Base-by-base conservation (phyloP, 2,113 vertebrate genomes). In the Cynopterus brachyotis region DNA sequence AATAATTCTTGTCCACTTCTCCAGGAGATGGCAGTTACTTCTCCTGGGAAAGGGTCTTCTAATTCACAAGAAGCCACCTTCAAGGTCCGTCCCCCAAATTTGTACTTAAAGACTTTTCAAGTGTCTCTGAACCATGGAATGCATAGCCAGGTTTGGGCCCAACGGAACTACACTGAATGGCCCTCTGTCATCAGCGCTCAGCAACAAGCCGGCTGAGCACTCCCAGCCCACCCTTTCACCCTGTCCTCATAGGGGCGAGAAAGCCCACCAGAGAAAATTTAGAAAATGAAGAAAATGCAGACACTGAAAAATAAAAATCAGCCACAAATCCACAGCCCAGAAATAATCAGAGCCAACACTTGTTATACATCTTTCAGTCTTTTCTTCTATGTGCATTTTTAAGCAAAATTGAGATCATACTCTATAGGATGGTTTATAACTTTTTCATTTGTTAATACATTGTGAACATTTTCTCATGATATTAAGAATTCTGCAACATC, bases 11-110 rank as follows among this genome's bases (percentile, higher is more conserved):
- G n/a, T n/a, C 50, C 50, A 4, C 50, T 50, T 50, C 30, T 47
- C 93, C 93, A 93, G 86, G 57, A 95, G 96, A 20, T 79, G 86
- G 95, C 82, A 91, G 89, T 57, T 45, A 32, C 55, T 83, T 59
- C 64, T 55, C 17, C 66, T 22, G 45, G 55, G 20, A 10, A 95
- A 87, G 28, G 4, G 19, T 1, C 16, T 64, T 4, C 30, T 26
- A 72, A 42, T 28, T 70, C 37, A 82, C 26, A 76, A 16, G 60
- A 17, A 62, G 50, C 28, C 4, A 3, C 24, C 57, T 26, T 19
- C 55, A 22, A 57, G 55, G 19, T 57, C 22, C 9, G 57, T 59
- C 57, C 19, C 15, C 47, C 15, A 73, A 73, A 67, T 60, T 20
- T 30, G 35, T 37, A 55, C 17, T 45, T 28, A 35, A 45, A 67